Conservation (phyloP, 2,888 invertebrate species). For the Scaptomyza caliginosa region DNA sequence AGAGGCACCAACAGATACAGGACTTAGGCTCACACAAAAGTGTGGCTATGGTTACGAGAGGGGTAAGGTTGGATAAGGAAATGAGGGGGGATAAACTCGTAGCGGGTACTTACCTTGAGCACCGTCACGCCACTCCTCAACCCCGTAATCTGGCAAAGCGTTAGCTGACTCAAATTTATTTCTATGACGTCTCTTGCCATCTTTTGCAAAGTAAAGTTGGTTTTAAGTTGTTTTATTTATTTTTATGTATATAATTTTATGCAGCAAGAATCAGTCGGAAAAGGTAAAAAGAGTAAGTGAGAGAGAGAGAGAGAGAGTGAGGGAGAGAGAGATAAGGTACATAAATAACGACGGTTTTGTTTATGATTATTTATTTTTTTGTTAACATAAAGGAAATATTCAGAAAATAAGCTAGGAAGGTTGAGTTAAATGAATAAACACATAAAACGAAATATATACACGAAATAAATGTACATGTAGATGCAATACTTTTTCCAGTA, state of each 20-base stretch:
- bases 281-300: slow-evolving; percentile 5
- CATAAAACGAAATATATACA: slow-evolving; percentile 32
- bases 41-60: not conserved
- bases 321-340: slow-evolving; percentile 43
- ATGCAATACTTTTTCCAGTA: slow-evolving; percentile 59
- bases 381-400: slow-evolving; percentile 66
- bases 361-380: slow-evolving; percentile 48
- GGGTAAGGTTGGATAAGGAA: not conserved
- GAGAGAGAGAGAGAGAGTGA: slow-evolving; percentile 1
- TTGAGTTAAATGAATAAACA: slow-evolving; percentile 18
- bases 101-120: slow-evolving; percentile 75
- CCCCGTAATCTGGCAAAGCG: slow-evolving; percentile 88
- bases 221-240: slow-evolving; percentile 43
- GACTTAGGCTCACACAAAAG: slow-evolving; percentile 9
- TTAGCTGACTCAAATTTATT: slow-evolving; percentile 86
- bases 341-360: slow-evolving; percentile 55
- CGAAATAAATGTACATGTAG: slow-evolving; percentile 40
- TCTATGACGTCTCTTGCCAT: slow-evolving; percentile 84
- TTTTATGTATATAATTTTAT: slow-evolving; percentile 61
- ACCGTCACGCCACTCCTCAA: slow-evolving; percentile 90
- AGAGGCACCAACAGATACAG: slow-evolving; percentile 44
- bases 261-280: slow-evolving; percentile 65
- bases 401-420: slow-evolving; percentile 49
- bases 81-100: slow-evolving; percentile 1
- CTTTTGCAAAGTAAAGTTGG: slow-evolving; percentile 65